Conservation (phyloP, 2,797 vertebrate species). For the Lepus oiostolus region DNA sequence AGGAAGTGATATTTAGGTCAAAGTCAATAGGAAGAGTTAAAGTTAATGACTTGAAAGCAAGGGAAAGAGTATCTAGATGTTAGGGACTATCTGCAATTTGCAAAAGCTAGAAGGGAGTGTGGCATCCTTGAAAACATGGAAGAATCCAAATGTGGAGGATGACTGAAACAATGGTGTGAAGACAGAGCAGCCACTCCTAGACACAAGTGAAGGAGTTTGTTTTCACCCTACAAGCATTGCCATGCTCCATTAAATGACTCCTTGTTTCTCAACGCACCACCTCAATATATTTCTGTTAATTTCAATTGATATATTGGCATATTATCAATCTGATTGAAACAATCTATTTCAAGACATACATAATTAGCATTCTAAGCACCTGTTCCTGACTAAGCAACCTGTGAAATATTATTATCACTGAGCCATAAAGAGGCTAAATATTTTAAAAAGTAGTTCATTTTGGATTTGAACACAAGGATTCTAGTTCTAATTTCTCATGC, state of each 20-base stretch:
- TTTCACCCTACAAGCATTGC: background rate
- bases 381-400: background rate
- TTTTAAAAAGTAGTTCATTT: background rate
- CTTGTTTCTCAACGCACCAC: background rate
- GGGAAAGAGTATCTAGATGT: background rate
- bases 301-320: background rate
- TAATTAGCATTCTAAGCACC: background rate
- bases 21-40: background rate
- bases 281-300: background rate
- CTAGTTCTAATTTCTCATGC: background rate
- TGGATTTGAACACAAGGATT: constrained; percentile 38
- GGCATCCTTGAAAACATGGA: background rate
- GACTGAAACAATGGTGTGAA: background rate
- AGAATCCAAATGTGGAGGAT: background rate
- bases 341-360: background rate
- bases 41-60: background rate
- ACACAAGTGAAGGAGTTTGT: background rate
- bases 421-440: background rate
- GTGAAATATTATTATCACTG: background rate
- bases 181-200: background rate
- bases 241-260: background rate
- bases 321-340: background rate
- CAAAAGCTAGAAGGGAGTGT: background rate
- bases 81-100: background rate
- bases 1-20: background rate